phyloP scores from a whole-genome alignment of 2,797 vertebrate genomes.

The Falco peregrinus region DNA sequence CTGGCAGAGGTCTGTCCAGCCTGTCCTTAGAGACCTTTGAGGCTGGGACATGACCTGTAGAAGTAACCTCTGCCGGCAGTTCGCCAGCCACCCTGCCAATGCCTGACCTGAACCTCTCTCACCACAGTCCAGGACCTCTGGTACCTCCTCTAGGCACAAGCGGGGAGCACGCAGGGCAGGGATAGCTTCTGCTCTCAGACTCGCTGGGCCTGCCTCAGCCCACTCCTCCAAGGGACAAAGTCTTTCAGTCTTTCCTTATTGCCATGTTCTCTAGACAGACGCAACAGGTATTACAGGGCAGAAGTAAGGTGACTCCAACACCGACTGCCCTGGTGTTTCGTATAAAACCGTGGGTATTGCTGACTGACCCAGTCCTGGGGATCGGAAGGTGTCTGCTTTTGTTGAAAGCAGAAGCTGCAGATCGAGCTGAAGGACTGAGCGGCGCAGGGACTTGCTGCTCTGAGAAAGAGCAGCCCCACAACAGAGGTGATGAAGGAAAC shows the following conservation, averaged over 20 bases:
- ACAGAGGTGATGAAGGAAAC: background rate
- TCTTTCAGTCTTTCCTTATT: background rate
- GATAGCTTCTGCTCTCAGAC: background rate
- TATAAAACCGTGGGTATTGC: background rate
- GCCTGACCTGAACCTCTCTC: background rate
- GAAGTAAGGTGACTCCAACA: background rate
- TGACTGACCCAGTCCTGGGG: accelerated
- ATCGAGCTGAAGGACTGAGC: background rate
- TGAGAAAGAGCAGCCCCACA: background rate
- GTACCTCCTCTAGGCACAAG: background rate
- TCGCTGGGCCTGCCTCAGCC: background rate
- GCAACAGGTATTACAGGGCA: background rate
- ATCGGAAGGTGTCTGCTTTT: background rate
- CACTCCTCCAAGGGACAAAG: background rate
- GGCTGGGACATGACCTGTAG: background rate
- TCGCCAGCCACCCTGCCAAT: background rate
- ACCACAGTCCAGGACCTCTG: background rate
- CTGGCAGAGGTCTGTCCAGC: background rate
- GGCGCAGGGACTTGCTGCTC: background rate
- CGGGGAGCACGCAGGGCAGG: too few species aligned
- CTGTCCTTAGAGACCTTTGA: background rate
- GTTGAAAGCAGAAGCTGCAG: background rate
- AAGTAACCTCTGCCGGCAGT: background rate
- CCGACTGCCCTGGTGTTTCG: too few species aligned
- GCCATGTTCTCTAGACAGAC: background rate